Evolutionary conservation across 1,140 invertebrate genomes (phyloP).

Genomic region (Drosophila rhopaloa): DNA sequence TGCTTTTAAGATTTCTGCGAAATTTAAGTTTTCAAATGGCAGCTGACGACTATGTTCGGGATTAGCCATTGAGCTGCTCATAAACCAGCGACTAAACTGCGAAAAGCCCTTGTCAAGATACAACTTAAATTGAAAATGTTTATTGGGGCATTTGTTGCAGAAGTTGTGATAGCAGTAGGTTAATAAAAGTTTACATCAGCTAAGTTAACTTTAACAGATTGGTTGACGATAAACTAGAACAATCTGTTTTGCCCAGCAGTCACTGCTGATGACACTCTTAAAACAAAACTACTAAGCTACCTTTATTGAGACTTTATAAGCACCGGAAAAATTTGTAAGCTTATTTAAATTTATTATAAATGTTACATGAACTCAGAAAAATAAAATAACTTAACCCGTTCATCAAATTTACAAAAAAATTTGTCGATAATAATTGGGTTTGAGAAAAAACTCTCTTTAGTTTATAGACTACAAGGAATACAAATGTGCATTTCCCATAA

Average conservation of each 20-base stretch:
- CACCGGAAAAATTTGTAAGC: no score
- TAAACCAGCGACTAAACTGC: slow-evolving; percentile 60
- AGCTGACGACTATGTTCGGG: slow-evolving; percentile 60
- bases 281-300: no score
- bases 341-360: no score
- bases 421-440: no score
- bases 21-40: slow-evolving; percentile 53
- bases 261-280: not conserved
- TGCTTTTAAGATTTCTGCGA: slow-evolving; percentile 66
- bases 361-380: no score
- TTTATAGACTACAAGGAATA: no score
- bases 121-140: slow-evolving; percentile 49
- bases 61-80: slow-evolving; percentile 67
- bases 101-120: slow-evolving; percentile 23
- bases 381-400: no score
- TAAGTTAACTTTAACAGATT: not conserved
- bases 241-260: slow-evolving; percentile 6
- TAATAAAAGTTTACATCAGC: slow-evolving; percentile 20
- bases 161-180: slow-evolving; percentile 17
- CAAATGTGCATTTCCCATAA: no score
- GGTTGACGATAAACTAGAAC: slow-evolving; percentile 4
- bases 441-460: no score
- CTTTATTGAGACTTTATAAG: no score
- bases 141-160: slow-evolving; percentile 39
- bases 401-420: no score